Evolutionary conservation across 2,888 invertebrate species (phyloP).

Genomic region (Hydrotaea cyrtoneurina): DNA sequence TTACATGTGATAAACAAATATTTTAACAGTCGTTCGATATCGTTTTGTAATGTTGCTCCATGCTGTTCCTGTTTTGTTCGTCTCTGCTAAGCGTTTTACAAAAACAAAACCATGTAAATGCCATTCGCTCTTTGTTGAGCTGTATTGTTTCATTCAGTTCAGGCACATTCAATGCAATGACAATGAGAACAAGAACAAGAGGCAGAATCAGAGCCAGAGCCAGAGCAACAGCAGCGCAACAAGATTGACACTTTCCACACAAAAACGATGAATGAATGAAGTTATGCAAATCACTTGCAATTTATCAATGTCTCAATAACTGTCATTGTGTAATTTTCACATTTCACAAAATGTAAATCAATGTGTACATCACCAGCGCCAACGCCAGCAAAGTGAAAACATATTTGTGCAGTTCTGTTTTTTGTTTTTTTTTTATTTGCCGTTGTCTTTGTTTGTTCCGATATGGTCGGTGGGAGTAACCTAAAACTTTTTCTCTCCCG

Average conservation of each 20-base stretch:
- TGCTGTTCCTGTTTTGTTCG: conserved; percentile 15
- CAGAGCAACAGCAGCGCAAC: conserved; percentile 2
- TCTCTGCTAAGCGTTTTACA: neutral
- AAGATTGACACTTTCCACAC: conserved; percentile 25
- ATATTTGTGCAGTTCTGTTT: neutral
- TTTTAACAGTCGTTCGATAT: conserved; percentile 48
- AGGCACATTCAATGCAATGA: no score
- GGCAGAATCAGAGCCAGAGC: neutral
- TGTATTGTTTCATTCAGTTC: neutral
- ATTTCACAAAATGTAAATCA: conserved; percentile 67
- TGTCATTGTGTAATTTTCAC: conserved; percentile 69
- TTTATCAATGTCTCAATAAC: conserved; percentile 68
- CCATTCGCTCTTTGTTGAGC: neutral
- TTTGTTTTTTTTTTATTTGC: neutral
- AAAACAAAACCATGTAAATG: conserved; percentile 19
- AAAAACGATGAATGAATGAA: conserved; percentile 56
- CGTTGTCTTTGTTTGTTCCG: no score
- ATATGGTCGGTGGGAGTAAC: neutral
- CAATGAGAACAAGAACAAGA: neutral
- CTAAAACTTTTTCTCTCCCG: neutral
- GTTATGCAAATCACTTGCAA: conserved; percentile 67
- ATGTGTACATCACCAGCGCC: conserved; percentile 27
- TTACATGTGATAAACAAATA: conserved; percentile 65
- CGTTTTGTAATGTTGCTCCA: conserved; percentile 32
- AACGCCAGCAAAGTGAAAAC: neutral